Conservation (phyloP, 2,113 vertebrate genomes). For the Glaucidium brasilianum region DNA sequence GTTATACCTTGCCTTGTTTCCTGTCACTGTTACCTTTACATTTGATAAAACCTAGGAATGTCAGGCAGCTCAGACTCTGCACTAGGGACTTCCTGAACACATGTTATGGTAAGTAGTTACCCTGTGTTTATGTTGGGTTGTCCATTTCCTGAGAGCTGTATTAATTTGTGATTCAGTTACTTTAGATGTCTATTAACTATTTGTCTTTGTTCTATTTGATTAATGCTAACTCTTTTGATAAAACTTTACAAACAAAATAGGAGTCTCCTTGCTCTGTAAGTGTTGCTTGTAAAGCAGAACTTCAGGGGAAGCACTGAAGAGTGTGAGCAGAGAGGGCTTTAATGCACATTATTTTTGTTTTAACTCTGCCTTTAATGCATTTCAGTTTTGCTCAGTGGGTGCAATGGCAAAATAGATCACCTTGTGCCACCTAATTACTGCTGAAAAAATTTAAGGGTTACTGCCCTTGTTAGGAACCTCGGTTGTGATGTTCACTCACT, state of each 20-base stretch:
- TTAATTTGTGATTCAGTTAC: background rate
- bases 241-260: background rate
- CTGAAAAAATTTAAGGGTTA: background rate
- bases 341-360: background rate
- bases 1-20: background rate
- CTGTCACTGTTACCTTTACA: background rate
- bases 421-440: background rate
- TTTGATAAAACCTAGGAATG: background rate
- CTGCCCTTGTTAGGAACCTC: background rate
- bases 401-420: background rate
- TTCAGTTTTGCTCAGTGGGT: background rate
- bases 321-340: background rate
- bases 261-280: background rate
- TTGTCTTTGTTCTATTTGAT: background rate
- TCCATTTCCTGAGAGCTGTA: background rate
- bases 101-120: background rate
- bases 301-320: background rate
- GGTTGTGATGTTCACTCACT: background rate
- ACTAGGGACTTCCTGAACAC: background rate
- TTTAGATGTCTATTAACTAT: background rate
- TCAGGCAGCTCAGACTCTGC: background rate
- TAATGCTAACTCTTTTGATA: background rate
- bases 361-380: background rate
- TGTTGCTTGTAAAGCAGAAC: background rate
- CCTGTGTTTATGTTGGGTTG: background rate